These are phyloP conservation scores for Gandaritis pyraliata DNA, from an alignment of 2,888 invertebrate species.

Conservation along the genomic window DNA sequence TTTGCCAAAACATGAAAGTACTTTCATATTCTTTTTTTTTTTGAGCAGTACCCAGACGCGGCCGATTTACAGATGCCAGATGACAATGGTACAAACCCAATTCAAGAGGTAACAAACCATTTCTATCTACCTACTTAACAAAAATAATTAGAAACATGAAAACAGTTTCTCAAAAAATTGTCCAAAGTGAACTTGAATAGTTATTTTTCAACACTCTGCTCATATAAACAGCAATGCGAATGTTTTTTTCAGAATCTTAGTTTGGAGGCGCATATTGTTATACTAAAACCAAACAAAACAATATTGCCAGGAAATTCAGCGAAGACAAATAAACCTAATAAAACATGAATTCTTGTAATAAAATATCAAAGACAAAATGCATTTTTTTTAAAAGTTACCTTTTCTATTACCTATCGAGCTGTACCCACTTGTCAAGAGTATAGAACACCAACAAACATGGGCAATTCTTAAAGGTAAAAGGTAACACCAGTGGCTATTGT, in stretches of 20 bases:
- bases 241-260: neutral
- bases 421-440: too few species aligned
- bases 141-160: too few species aligned
- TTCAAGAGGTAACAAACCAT: neutral
- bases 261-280: neutral
- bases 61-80: neutral
- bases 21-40: neutral
- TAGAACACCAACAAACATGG: neutral
- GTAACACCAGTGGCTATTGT: slow-evolving; percentile 48
- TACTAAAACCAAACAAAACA: slow-evolving; percentile 7
- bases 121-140: neutral
- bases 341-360: neutral
- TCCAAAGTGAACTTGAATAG: too few species aligned
- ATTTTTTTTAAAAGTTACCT: too few species aligned
- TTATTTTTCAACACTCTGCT: neutral
- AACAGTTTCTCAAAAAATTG: too few species aligned
- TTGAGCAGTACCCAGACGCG: neutral
- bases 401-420: too few species aligned
- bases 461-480: slow-evolving; percentile 3
- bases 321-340: neutral
- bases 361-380: neutral
- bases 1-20: neutral
- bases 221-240: too few species aligned
- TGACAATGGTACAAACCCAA: neutral
- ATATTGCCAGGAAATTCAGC: neutral